Conservation (phyloP, 1,140 invertebrate species). For the Gyrodactylus salaris region DNA sequence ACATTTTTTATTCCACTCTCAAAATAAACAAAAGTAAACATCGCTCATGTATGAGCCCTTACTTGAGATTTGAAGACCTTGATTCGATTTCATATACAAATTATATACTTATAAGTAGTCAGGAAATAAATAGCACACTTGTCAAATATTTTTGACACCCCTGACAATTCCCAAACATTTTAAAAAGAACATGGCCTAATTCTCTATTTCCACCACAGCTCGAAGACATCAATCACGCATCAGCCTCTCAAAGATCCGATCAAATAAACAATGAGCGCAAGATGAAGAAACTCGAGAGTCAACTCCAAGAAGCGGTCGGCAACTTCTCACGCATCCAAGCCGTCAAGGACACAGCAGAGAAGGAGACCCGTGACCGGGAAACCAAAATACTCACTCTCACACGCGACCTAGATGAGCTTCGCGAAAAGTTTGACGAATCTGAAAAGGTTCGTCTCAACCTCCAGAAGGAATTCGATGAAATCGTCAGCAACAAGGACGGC, state of each 20-base stretch:
- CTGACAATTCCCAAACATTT: too few species aligned
- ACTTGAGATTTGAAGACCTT: too few species aligned
- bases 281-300: constrained; percentile 6
- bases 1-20: too few species aligned
- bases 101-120: too few species aligned
- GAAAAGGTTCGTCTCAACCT: neutral
- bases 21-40: too few species aligned
- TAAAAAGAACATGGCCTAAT: too few species aligned
- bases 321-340: neutral
- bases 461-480: neutral
- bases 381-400: neutral
- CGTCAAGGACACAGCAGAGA: neutral
- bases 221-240: constrained; percentile 1
- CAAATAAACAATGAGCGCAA: constrained; percentile 3
- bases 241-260: neutral
- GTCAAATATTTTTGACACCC: too few species aligned
- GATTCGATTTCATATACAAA: too few species aligned
- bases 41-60: too few species aligned
- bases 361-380: constrained; percentile 4
- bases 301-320: neutral
- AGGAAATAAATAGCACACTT: too few species aligned
- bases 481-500: constrained; percentile 2
- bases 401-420: neutral
- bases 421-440: neutral
- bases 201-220: too few species aligned